Evolutionary conservation across 1,140 invertebrate genomes (phyloP), one percentile per base, ranked within the genome.

Genomic region (Pollicipes pollicipes): DNA sequence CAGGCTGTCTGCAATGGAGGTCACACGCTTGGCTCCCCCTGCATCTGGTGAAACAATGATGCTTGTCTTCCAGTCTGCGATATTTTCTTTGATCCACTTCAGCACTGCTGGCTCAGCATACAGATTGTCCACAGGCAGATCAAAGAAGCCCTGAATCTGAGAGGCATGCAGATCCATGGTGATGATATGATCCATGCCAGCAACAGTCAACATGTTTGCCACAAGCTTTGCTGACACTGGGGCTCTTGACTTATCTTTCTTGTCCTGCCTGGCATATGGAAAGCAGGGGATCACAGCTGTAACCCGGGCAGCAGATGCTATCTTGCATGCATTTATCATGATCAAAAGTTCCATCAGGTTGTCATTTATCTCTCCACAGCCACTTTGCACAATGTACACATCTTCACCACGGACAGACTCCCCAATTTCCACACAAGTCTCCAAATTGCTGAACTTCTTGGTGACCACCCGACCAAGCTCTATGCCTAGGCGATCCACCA

Each of bases 291-390:
- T 96, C 68, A 99, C 96, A 69, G 96, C 97, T 58, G 97, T 98
- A 28, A 99, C 95, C 76, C 96, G 83, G 68, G 91, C 94, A 27
- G 96, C 95, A 68, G 96, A 98, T 27, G 97, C 97, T 76, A 97
- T 98, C 85, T 99, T 99, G 79, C 96, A 99, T 0, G 97, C 96
- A 82, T 98, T 98, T 74, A 99, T 98, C 97, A 99, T 99, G 75
- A 99, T 99, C 30, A 99, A 84, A 17, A 99, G 83, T 79, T 99
- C 97, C 95, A 99, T 99, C 24, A 99, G 83, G 81, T 98, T 98
- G 79, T 99, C 96, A 81, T 99, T 99, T 27, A 99, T 90, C 81
- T 98, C 95, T 68, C 95, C 95, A 79, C 93, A 93, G 58, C 95
- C 97, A 80, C 91, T 97, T 81, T 99, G 97, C 37, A 97, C 88